Percentiles rank a stretch among this genome's conserved stretches.
Conservation (phyloP, 2,113 vertebrate genomes). For the Campylomormyrus numenius region DNA sequence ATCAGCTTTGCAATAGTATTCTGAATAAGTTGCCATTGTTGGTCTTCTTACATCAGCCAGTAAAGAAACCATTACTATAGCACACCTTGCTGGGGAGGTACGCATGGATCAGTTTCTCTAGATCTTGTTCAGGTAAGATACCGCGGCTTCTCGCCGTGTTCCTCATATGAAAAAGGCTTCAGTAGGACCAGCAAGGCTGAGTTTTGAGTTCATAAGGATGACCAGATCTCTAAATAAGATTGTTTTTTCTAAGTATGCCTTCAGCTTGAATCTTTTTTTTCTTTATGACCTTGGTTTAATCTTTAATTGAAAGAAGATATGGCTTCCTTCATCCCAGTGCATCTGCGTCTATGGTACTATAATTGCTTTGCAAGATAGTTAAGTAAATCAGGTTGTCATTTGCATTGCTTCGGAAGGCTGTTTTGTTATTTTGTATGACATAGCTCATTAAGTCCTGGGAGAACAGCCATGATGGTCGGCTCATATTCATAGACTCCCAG, state of each 20-base stretch:
- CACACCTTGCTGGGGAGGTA: neutral
- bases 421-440: too few species aligned
- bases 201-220: neutral
- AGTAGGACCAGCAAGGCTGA: neutral
- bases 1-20: neutral
- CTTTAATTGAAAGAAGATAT: neutral
- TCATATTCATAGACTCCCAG: too few species aligned
- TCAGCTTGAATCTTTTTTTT: neutral
- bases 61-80: neutral
- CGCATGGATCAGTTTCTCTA: neutral
- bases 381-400: too few species aligned
- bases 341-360: too few species aligned
- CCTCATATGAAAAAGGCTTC: neutral
- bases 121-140: neutral
- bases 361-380: too few species aligned
- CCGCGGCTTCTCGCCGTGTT: neutral
- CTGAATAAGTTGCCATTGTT: neutral
- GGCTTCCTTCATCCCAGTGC: too few species aligned
- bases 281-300: neutral
- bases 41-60: neutral
- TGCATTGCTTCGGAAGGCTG: too few species aligned
- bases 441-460: too few species aligned
- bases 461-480: too few species aligned
- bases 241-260: neutral
- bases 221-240: neutral